A percentile compares a stretch with the other conserved stretches of the same genome.
Conservation (phyloP, 2,113 vertebrate genomes). For the Erythrolamprus reginae region DNA sequence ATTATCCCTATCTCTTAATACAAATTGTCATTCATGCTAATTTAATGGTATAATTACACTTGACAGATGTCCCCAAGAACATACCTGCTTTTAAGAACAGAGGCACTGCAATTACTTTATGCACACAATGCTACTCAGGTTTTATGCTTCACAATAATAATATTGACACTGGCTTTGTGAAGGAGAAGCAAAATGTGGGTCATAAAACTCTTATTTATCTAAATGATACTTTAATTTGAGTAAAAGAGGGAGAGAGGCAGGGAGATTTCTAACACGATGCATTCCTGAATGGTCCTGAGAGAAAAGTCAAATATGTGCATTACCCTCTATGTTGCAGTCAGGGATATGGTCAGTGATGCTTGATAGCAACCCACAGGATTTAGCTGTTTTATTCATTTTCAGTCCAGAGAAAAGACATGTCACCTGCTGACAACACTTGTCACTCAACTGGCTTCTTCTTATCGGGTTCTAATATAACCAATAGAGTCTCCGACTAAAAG, state of each 20-base stretch:
- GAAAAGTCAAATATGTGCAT: not conserved
- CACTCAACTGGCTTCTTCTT: not conserved
- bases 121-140: not conserved
- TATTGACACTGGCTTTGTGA: not conserved
- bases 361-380: not conserved
- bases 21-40: not conserved
- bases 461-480: not conserved
- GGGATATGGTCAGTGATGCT: not conserved
- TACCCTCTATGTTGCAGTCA: not conserved
- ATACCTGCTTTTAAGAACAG: not conserved
- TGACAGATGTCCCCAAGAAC: not conserved
- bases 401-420: not conserved
- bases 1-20: not conserved
- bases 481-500: not conserved
- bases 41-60: conserved; percentile 16
- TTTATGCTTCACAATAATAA: not conserved
- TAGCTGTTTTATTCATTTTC: not conserved
- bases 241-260: not conserved
- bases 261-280: not conserved
- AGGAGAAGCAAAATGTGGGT: not conserved
- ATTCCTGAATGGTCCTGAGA: not conserved
- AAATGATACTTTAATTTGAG: not conserved
- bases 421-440: not conserved
- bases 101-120: not conserved
- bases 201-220: not conserved